A percentile compares a stretch with the other conserved stretches of the same genome.
Conservation (phyloP, 2,888 invertebrate genomes). For the Idaea biselata region DNA sequence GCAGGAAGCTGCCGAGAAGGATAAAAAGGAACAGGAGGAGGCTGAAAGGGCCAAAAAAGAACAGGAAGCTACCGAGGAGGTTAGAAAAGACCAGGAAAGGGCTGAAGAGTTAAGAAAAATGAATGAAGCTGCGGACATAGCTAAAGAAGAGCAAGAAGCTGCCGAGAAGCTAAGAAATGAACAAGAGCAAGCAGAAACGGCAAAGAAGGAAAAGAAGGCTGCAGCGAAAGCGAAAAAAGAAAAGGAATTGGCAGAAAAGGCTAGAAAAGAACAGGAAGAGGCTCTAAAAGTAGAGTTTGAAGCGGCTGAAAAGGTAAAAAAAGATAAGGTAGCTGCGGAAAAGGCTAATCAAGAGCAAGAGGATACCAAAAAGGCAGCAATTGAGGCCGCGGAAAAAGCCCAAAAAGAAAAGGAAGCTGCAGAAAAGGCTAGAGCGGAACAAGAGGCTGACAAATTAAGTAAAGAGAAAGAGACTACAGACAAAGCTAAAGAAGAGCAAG, state of each 20-base stretch:
- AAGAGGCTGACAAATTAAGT: conserved; percentile 7
- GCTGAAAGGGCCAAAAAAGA: conserved; percentile 15
- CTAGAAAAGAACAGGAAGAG: conserved; percentile 4
- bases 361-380: not conserved
- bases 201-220: conserved; percentile 11
- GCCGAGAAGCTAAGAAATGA: not conserved
- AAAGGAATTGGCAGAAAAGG: conserved; percentile 4
- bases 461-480: conserved; percentile 7
- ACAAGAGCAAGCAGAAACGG: conserved; percentile 4
- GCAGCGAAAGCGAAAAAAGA: conserved; percentile 7
- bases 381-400: conserved; percentile 5
- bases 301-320: not conserved
- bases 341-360: conserved; percentile 11
- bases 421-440: conserved; percentile 10
- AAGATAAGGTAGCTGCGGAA: conserved; percentile 8
- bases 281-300: not conserved
- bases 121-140: conserved; percentile 17
- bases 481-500: conserved; percentile 12
- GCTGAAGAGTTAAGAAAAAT: conserved; percentile 10
- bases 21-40: conserved; percentile 10
- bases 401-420: conserved; percentile 13
- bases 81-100: conserved; percentile 8
- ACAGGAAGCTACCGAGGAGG: conserved; percentile 12
- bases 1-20: conserved; percentile 16
- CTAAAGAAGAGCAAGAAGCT: conserved; percentile 19